Evolutionary conservation across 1,140 invertebrate genomes (phyloP).

Genomic region (Drosophila mauritiana): DNA sequence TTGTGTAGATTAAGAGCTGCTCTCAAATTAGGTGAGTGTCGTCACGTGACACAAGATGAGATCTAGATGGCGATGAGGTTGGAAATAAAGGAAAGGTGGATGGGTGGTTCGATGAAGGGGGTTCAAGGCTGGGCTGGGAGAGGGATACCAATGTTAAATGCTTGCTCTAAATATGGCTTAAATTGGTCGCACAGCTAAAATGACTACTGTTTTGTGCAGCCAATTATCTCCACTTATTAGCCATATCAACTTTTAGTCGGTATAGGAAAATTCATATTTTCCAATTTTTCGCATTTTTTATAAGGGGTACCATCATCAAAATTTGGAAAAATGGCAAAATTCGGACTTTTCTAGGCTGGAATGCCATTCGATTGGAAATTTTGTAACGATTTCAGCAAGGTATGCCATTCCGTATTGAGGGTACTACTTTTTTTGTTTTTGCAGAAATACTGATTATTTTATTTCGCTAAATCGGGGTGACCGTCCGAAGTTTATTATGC

Average conservation of each 20-base stretch:
- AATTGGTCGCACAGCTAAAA: no score
- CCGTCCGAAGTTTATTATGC: no score
- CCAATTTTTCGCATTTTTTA: no score
- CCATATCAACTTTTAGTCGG: no score
- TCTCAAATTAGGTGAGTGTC: slow-evolving; percentile 73
- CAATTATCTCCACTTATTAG: no score
- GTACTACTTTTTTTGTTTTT: no score
- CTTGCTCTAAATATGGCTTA: neutral
- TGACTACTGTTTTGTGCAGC: no score
- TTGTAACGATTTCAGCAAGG: neutral
- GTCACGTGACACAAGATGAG: slow-evolving; percentile 44
- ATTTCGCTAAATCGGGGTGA: no score
- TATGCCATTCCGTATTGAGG: neutral
- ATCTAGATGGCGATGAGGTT: slow-evolving; percentile 15
- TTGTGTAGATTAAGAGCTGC: slow-evolving; percentile 69
- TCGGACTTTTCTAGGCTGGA: neutral
- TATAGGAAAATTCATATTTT: no score
- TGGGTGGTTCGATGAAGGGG: neutral
- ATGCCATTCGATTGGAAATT: neutral
- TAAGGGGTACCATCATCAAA: neutral
- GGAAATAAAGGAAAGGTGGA: neutral
- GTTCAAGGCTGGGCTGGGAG: neutral
- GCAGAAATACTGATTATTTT: no score
- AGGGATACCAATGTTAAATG: neutral
- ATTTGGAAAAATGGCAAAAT: neutral